Evolutionary conservation across 2,888 invertebrate species (phyloP), one percentile per base, ranked within the genome.

Genomic region (Noctua janthe): DNA sequence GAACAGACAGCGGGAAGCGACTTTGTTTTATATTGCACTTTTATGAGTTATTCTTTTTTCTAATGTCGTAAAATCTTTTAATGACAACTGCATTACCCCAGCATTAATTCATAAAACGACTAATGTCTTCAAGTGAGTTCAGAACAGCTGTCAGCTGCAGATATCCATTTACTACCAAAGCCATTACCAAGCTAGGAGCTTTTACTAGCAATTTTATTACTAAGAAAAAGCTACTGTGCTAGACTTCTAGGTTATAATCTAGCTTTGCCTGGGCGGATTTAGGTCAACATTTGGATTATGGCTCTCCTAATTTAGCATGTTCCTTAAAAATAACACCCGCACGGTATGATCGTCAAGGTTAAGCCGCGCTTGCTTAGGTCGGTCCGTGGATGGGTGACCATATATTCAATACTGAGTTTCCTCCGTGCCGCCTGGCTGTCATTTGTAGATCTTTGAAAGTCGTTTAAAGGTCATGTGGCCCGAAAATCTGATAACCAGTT

Each of bases 41-140:
- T 29, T 29, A 29, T 29, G 29, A 59, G n/a, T n/a, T 29, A 6
- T 59, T 29, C 6, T 67, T 43, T 74, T 43, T 43, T 8, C 8
- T 43, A 43, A 10, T 43, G 17, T 39, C 29, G 23, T 78, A 43
- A 20, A 54, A 17, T n/a, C 6, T n/a, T 54, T 78, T 80, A 76
- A 82, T 51, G 62, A 78, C 77, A 51, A 4, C 77, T 86, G 86
- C 83, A 85, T 39, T 47, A 13, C 56, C 20, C 23, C 85, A 62
- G 82, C 85, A 85, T 5, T 62, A 35, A 13, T 59, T 15, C 54
- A 78, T 67, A 67, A 64, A 75, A n/a, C 49, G 5, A 11, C 8
- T n/a, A 56, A 73, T 76, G 76, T 81, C 13, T 76, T 70, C 64
- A 56, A 43, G 17, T n/a, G n/a, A 39, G 11, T n/a, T n/a, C 13